These are phyloP conservation scores for Dyspetes luteomarginatus DNA, from an alignment of 2,888 invertebrate species.

Conservation along the genomic window DNA sequence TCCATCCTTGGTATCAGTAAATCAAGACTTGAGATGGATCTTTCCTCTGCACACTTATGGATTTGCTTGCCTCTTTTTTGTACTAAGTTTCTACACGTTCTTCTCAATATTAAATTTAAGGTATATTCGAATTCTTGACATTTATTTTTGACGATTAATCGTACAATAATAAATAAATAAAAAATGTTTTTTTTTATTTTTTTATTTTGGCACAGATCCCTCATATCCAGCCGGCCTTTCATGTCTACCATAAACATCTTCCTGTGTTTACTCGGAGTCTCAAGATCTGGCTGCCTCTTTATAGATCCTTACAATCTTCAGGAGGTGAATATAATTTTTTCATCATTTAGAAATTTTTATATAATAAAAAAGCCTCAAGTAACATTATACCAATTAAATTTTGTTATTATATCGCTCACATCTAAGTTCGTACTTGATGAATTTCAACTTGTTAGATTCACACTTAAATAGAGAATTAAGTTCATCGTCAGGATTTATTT, in stretches of 20 bases:
- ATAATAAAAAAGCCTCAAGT: no score
- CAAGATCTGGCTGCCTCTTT: slow-evolving; percentile 84
- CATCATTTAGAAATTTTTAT: no score
- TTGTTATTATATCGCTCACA: no score
- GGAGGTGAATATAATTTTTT: slow-evolving; percentile 79
- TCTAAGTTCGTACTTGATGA: no score
- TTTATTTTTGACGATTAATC: not conserved
- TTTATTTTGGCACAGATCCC: slow-evolving; percentile 81
- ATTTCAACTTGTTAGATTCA: no score
- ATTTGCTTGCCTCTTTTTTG: slow-evolving; percentile 85
- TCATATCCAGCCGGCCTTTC: slow-evolving; percentile 84
- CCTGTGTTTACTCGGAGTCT: slow-evolving; percentile 84
- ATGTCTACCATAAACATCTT: slow-evolving; percentile 86
- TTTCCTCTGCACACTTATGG: slow-evolving; percentile 86
- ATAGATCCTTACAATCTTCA: slow-evolving; percentile 86
- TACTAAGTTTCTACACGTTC: slow-evolving; percentile 85
- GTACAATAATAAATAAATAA: not conserved
- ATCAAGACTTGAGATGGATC: slow-evolving; percentile 84
- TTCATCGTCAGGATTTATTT: no score
- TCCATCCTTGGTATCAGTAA: slow-evolving; percentile 80
- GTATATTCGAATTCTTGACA: slow-evolving; percentile 74
- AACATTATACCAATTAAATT: no score
- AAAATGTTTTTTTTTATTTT: slow-evolving; percentile 10
- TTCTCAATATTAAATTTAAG: slow-evolving; percentile 85
- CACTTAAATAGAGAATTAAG: no score